phyloP scores from a whole-genome alignment of 2,113 vertebrate species.

The Corvus moneduloides region DNA sequence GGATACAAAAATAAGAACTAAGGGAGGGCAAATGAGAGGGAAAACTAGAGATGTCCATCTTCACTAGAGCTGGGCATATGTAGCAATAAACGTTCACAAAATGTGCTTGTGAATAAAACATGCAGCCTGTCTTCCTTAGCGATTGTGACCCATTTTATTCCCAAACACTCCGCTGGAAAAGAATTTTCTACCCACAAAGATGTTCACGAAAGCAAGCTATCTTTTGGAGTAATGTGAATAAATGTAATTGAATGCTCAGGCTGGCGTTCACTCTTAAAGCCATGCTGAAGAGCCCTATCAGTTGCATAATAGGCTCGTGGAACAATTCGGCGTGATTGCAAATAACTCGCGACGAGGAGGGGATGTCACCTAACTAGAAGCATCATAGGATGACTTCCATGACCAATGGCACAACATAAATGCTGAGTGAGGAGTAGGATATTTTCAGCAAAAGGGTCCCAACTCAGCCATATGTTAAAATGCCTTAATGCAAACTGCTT shows the following conservation, averaged over 20 bases:
- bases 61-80: not conserved
- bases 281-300: constrained; percentile 3
- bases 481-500: not conserved
- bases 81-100: constrained; percentile 56
- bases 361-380: not conserved
- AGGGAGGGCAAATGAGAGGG: not conserved
- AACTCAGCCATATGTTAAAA: constrained; percentile 28
- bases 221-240: constrained; percentile 36
- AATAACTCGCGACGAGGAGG: not conserved
- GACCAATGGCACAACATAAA: not conserved
- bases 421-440: not conserved
- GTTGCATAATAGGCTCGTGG: not conserved
- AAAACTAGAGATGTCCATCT: constrained; percentile 40
- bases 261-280: not conserved
- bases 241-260: not conserved
- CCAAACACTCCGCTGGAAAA: not conserved
- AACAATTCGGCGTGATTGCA: not conserved
- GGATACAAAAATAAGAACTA: constrained; percentile 1
- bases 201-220: not conserved
- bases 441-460: not conserved
- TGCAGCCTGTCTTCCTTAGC: constrained; percentile 40
- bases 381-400: not conserved
- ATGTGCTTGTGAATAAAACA: constrained; percentile 61
- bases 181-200: not conserved
- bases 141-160: constrained; percentile 60